phyloP scores from a whole-genome alignment of 2,113 vertebrate genomes.

The Indicator maculatus region DNA sequence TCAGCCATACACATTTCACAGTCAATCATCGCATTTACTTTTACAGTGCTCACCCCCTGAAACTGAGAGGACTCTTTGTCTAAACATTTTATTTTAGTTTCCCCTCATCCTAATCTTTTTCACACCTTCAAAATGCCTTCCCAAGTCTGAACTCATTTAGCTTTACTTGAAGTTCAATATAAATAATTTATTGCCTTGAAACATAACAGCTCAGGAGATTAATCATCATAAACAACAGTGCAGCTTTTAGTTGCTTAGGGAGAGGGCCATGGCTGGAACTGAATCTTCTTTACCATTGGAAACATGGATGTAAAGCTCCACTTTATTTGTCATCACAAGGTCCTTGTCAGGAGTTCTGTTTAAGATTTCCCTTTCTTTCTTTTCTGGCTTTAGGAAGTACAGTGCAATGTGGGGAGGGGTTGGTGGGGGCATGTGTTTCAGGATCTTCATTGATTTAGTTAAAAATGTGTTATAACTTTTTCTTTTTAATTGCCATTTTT shows the following conservation, averaged over 20 bases:
- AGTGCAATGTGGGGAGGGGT: too few relatives aligned
- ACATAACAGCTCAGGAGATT: slow-evolving; percentile 49
- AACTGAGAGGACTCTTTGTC: not conserved
- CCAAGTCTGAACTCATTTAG: slow-evolving; percentile 25
- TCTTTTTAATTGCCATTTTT: not conserved
- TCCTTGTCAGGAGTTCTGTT: not conserved
- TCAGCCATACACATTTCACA: not conserved
- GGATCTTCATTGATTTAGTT: not conserved
- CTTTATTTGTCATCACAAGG: not conserved
- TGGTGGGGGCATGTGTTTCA: not conserved
- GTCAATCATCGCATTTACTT: not conserved
- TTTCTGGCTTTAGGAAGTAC: not conserved
- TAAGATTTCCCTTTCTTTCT: not conserved
- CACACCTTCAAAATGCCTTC: not conserved
- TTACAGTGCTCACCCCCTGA: not conserved
- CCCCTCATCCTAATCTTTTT: not conserved
- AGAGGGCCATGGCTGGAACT: slow-evolving; percentile 40
- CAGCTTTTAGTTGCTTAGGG: slow-evolving; percentile 62
- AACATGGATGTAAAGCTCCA: slow-evolving; percentile 21
- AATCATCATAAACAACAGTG: slow-evolving; percentile 67
- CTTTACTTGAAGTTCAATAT: slow-evolving; percentile 38
- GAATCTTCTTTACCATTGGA: slow-evolving; percentile 32
- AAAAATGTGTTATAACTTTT: not conserved
- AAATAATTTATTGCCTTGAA: slow-evolving; percentile 60
- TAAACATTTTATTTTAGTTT: not conserved